phyloP scores from a whole-genome alignment of 2,888 invertebrate genomes.

The Therioaphis trifolii region DNA sequence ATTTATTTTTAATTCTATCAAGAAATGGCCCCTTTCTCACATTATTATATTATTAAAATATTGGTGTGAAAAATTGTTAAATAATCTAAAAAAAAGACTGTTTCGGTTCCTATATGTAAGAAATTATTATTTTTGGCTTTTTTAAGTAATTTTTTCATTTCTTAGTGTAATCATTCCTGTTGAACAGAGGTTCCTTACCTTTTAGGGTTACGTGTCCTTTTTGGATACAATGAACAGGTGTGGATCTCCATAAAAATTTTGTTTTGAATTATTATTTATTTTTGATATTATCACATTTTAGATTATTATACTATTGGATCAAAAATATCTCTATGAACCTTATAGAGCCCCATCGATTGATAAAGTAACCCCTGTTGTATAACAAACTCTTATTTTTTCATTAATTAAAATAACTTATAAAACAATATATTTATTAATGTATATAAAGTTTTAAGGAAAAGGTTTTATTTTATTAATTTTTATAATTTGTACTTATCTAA shows the following conservation, averaged over 20 bases:
- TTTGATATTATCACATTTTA: no score
- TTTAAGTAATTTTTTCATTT: slow-evolving; percentile 15
- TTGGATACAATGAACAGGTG: no score
- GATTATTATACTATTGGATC: no score
- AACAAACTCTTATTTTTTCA: slow-evolving; percentile 31
- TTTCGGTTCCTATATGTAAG: slow-evolving; percentile 47
- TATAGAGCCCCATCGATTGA: no score
- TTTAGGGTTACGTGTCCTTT: no score
- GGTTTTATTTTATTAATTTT: slow-evolving; percentile 38
- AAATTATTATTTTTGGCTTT: slow-evolving; percentile 30
- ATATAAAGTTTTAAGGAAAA: slow-evolving; percentile 28
- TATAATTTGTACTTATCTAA: slow-evolving; percentile 49
- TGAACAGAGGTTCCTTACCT: no score
- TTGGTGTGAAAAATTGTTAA: slow-evolving; percentile 33
- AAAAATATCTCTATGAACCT: no score
- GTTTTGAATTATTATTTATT: no score
- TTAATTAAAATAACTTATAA: slow-evolving; percentile 33
- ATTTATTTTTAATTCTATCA: slow-evolving; percentile 10
- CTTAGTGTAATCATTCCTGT: slow-evolving; percentile 49
- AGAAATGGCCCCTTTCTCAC: not conserved
- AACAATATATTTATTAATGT: not conserved
- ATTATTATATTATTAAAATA: slow-evolving; percentile 22
- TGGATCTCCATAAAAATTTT: no score
- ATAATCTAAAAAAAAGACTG: slow-evolving; percentile 56
- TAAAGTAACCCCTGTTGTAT: no score